phyloP scores from a whole-genome alignment of 2,797 vertebrate species.

The Lateolabrax maculatus region DNA sequence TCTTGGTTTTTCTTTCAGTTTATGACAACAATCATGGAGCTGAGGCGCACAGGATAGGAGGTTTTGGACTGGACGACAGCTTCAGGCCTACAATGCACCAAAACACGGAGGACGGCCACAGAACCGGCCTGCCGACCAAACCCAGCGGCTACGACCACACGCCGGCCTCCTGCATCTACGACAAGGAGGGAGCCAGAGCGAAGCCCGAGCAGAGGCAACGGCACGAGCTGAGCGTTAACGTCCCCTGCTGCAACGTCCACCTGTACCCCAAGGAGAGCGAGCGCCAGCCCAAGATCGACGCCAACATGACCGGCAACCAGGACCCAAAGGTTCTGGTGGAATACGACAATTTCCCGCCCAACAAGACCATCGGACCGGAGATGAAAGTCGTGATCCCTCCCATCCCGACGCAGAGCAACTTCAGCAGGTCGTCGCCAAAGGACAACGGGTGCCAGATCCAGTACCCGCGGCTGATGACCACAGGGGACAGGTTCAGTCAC shows the following conservation, averaged over 20 bases:
- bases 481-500: slow-evolving; percentile 65
- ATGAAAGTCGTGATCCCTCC: slow-evolving; percentile 86
- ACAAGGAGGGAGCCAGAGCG: slow-evolving; percentile 49
- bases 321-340: slow-evolving; percentile 78
- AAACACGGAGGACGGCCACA: slow-evolving; percentile 57
- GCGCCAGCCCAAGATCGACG: slow-evolving; percentile 41
- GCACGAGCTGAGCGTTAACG: slow-evolving; percentile 60
- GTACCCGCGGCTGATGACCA: slow-evolving; percentile 44
- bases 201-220: slow-evolving; percentile 62
- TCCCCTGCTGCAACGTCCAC: slow-evolving; percentile 65
- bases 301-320: slow-evolving; percentile 14
- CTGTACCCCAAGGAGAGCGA: slow-evolving; percentile 68
- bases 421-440: slow-evolving; percentile 75
- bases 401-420: slow-evolving; percentile 72
- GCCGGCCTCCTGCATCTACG: slow-evolving; percentile 68
- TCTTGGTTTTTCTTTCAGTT: slow-evolving; percentile 42
- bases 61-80: slow-evolving; percentile 67
- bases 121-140: slow-evolving; percentile 46
- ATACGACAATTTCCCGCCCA: slow-evolving; percentile 87
- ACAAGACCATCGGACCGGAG: slow-evolving; percentile 86
- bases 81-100: slow-evolving; percentile 65
- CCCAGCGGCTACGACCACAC: slow-evolving; percentile 61
- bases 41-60: slow-evolving; percentile 62
- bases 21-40: slow-evolving; percentile 52
- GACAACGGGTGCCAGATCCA: slow-evolving; percentile 64